These are phyloP conservation scores for Sepiola atlantica DNA, from an alignment of 2,888 invertebrate species.

Conservation along the genomic window DNA sequence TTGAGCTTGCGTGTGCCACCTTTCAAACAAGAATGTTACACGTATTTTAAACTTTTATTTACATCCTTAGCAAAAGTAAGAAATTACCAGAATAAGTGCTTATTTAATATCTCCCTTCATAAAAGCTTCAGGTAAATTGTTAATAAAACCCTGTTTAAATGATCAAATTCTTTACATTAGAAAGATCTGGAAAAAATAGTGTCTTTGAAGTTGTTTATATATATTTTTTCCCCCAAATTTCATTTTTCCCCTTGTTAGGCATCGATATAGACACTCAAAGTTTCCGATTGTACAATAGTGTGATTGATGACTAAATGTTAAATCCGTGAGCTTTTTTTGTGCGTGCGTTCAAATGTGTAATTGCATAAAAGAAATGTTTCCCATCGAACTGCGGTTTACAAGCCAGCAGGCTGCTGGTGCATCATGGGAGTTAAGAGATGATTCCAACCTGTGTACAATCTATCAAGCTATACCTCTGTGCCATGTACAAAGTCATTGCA, in stretches of 20 bases:
- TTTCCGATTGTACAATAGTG: not conserved
- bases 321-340: not conserved
- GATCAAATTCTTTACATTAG: not conserved
- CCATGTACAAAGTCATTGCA: not conserved
- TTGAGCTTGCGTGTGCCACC: not conserved
- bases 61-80: not conserved
- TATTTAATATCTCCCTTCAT: not conserved
- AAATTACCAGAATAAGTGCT: not conserved
- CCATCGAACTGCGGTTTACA: not conserved
- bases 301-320: not conserved
- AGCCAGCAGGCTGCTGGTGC: not conserved
- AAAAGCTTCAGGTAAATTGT: not conserved
- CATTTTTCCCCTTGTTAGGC: not conserved
- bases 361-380: slow-evolving; percentile 14
- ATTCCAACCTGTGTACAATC: not conserved
- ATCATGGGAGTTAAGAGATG: not conserved
- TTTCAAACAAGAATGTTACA: not conserved
- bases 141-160: not conserved
- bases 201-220: not conserved
- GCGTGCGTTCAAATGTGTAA: not conserved
- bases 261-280: not conserved
- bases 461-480: not conserved
- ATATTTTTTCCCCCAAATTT: too few species aligned
- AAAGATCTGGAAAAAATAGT: not conserved
- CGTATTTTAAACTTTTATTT: not conserved